These are phyloP conservation scores for Esox masquinongy DNA, from an alignment of 2,797 vertebrate genomes.

Conservation along the genomic window DNA sequence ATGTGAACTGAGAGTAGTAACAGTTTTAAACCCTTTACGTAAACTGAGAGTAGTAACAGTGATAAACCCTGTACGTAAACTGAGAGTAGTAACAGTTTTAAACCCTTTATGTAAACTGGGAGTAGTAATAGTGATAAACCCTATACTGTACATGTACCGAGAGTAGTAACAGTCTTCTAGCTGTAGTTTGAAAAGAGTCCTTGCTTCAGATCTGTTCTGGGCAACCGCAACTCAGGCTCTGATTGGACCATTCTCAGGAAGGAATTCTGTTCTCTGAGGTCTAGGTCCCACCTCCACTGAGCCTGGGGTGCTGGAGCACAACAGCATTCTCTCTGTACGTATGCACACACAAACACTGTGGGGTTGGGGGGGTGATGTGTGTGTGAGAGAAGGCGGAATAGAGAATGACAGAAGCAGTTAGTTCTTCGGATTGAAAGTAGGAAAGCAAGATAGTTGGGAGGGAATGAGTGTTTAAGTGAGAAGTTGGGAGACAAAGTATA, in stretches of 20 bases:
- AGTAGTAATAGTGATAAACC: no score
- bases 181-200: conserved; percentile 56
- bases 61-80: neutral
- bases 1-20: neutral
- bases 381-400: conserved; percentile 33
- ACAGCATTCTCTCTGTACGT: conserved; percentile 65
- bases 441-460: conserved; percentile 40
- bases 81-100: neutral
- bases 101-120: neutral
- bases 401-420: conserved; percentile 21
- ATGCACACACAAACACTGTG: conserved; percentile 38
- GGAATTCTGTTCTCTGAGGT: conserved; percentile 81
- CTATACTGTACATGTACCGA: neutral
- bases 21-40: neutral
- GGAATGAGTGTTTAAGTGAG: neutral
- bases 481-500: no score
- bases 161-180: conserved; percentile 45
- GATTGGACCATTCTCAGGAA: conserved; percentile 74
- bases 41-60: neutral
- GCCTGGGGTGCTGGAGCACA: conserved; percentile 63
- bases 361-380: conserved; percentile 9
- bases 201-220: conserved; percentile 66
- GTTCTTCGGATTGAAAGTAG: conserved; percentile 45
- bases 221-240: conserved; percentile 60
- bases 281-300: conserved; percentile 68